Base-by-base conservation (phyloP, 2,888 invertebrate genomes). In the Hirtodrosophila trivittata region DNA sequence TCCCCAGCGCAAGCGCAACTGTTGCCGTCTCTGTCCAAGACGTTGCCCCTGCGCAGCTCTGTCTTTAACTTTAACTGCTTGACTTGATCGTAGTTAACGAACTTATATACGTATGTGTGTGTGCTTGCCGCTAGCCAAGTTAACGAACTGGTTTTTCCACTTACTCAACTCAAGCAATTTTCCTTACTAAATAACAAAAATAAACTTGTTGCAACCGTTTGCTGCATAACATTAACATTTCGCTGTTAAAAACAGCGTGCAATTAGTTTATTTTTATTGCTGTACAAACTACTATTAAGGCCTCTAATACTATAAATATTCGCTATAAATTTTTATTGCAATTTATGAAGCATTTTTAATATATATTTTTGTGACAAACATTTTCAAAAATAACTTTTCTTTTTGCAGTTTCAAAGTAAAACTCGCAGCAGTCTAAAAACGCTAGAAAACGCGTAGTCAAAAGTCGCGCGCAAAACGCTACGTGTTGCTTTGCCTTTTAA, bases 131-230 rank as follows among this genome's bases (percentile, higher is more conserved):
- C 21, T 25, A 33, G 67, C 37, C 47, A 64, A 69, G 64, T 69
- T 39, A 45, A 43, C 43, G 63, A 80, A 81, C 77, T 77, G 71
- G 77, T 73, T 69, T 74, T 75, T 59, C 64, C 60, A 45, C 60
- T 57, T 45, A 39, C 35, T 21, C 39, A 38, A 21, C 18, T 58
- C 32, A 51, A 39, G 33, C 56, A 55, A 54, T 74, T 74, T 74
- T 74, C 51, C 51, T 21, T 33, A 47, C 26, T 14, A 28, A 6
- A 12, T 5, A 16, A 46, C 18, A 21, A 21, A 21, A 21, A 21
- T 21, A 39, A 45, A 54, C 64, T 73, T 74, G 74, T 64, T 77
- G 55, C 65, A 45, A 54, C 37, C 54, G 58, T 37, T n/a, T 28
- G 56, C 18, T 5, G 16, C 49, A 33, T 66, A 69, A 69, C 69